Conservation (phyloP, 1,140 invertebrate genomes). For the Agrypnia vestita region DNA sequence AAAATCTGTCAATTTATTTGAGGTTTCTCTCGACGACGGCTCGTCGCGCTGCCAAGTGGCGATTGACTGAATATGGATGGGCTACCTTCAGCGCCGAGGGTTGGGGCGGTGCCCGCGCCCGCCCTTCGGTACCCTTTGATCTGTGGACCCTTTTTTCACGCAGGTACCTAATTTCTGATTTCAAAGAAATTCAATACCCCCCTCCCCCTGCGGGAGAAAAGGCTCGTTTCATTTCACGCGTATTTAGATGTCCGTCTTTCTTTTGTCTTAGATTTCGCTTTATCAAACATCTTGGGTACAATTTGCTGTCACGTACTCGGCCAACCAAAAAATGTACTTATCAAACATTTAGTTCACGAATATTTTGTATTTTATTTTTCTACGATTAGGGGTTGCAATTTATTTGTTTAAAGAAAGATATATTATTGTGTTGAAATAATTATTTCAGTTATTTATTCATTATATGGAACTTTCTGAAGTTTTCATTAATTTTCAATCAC, state of each 20-base stretch:
- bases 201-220: conserved; percentile 14
- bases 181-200: conserved; percentile 56
- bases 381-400: no score
- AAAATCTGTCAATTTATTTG: conserved; percentile 31
- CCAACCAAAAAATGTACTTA: not conserved
- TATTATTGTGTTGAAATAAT: no score
- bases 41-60: not conserved
- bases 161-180: conserved; percentile 50
- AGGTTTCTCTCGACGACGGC: conserved; percentile 12
- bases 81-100: not conserved
- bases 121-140: conserved; percentile 52
- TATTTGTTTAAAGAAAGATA: not conserved
- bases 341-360: not conserved
- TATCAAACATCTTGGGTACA: not conserved
- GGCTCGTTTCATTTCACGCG: conserved; percentile 16
- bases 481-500: no score
- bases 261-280: conserved; percentile 19
- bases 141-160: conserved; percentile 50
- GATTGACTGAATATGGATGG: conserved; percentile 1
- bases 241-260: conserved; percentile 12
- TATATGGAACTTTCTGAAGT: no score
- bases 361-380: no score
- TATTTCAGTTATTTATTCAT: no score
- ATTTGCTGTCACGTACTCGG: not conserved
- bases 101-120: conserved; percentile 14